Percentiles rank a stretch among this genome's conserved stretches.
These are phyloP conservation scores for Anticlea derivata DNA, from an alignment of 2,888 invertebrate genomes.

Conservation along the genomic window DNA sequence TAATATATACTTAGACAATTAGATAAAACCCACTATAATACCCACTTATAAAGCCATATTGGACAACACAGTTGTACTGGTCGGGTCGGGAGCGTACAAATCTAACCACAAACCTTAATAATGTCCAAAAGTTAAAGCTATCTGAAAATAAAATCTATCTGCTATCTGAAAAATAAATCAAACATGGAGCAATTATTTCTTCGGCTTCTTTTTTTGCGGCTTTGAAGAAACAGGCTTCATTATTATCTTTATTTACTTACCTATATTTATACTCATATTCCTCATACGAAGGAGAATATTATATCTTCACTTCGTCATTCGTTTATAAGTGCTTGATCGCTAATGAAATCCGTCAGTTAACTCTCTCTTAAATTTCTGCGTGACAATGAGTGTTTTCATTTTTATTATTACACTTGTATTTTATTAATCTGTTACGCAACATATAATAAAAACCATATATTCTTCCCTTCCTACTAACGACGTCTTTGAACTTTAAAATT, in stretches of 20 bases:
- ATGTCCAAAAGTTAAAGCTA: too few relatives aligned
- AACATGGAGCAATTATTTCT: too few relatives aligned
- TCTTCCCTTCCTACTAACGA: conserved; percentile 13
- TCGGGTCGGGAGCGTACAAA: too few relatives aligned
- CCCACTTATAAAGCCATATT: too few relatives aligned
- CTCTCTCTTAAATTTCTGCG: conserved; percentile 46
- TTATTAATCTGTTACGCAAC: conserved; percentile 29
- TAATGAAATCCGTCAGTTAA: conserved; percentile 39
- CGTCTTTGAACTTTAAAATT: conserved; percentile 20
- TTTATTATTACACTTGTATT: conserved; percentile 33
- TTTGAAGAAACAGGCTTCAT: too few relatives aligned
- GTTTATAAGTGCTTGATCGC: conserved; percentile 34
- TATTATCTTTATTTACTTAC: background rate
- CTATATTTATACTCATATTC: background rate
- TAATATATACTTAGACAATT: too few relatives aligned
- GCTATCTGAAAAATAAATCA: too few relatives aligned
- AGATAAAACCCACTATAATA: too few relatives aligned
- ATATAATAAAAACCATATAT: conserved; percentile 23
- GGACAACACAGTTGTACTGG: too few relatives aligned
- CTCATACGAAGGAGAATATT: conserved; percentile 30
- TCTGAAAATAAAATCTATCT: too few relatives aligned
- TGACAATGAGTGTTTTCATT: conserved; percentile 38
- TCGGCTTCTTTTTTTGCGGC: too few relatives aligned
- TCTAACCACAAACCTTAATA: too few relatives aligned
- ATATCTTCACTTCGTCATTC: conserved; percentile 38